Evolutionary conservation across 1,140 invertebrate genomes (phyloP).

Genomic region (Odontomachus brunneus): DNA sequence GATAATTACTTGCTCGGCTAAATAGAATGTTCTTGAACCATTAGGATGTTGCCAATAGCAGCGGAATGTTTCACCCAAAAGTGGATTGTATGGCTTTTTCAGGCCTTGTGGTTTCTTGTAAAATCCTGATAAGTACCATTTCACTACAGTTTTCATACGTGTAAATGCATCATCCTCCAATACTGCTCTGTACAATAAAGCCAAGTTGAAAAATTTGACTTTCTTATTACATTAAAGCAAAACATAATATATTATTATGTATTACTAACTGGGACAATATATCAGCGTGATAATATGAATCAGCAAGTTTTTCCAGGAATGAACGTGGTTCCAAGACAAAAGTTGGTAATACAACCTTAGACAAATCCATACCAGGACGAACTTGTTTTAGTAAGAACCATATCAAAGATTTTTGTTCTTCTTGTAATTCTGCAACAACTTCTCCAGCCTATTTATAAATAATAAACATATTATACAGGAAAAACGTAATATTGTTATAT

Average conservation of each 20-base stretch:
- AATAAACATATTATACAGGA: no score
- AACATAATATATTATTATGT: conserved; percentile 4
- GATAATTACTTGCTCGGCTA: conserved; percentile 93
- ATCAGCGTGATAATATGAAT: conserved; percentile 97
- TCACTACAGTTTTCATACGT: conserved; percentile 94
- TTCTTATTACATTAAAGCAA: background rate
- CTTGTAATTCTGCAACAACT: conserved; percentile 95
- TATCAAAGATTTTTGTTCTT: conserved; percentile 97
- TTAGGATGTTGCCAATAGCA: conserved; percentile 96
- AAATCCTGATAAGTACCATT: conserved; percentile 96
- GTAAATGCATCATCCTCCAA: conserved; percentile 94
- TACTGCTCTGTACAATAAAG: conserved; percentile 89
- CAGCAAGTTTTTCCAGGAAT: conserved; percentile 96
- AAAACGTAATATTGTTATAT: background rate
- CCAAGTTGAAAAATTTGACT: conserved; percentile 11
- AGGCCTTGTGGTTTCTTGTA: conserved; percentile 96
- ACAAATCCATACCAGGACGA: conserved; percentile 98
- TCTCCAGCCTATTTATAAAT: conserved; percentile 90
- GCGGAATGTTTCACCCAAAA: conserved; percentile 96
- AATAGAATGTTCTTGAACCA: conserved; percentile 95
- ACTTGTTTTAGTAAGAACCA: conserved; percentile 98
- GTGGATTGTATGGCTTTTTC: conserved; percentile 98
- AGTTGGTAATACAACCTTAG: conserved; percentile 96
- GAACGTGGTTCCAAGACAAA: conserved; percentile 96
- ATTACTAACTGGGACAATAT: conserved; percentile 92